Evolutionary conservation across 1,140 invertebrate species (phyloP).

Genomic region (Magallana angulata): DNA sequence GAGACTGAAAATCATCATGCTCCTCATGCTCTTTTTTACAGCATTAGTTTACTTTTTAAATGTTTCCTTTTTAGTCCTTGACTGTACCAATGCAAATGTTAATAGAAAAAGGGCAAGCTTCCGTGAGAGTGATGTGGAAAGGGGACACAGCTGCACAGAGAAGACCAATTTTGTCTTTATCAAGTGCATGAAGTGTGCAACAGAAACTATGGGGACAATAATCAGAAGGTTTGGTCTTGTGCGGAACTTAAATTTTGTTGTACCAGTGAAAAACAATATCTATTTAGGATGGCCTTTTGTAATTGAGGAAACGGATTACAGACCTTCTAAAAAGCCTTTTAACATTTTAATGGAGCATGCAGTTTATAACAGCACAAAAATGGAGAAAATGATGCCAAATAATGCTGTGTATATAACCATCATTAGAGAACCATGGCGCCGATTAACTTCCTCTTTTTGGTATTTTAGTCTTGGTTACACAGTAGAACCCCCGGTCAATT

Average conservation of each 20-base stretch:
- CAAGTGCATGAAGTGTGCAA: conserved; percentile 71
- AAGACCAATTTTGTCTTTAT: conserved; percentile 70
- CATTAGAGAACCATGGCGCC: conserved; percentile 69
- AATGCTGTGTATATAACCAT: conserved; percentile 69
- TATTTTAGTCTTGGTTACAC: conserved; percentile 69
- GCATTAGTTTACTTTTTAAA: conserved; percentile 1
- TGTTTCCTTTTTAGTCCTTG: conserved; percentile 10
- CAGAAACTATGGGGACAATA: conserved; percentile 66
- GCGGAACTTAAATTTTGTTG: conserved; percentile 64
- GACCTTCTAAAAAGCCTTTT: conserved; percentile 65
- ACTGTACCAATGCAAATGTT: background rate
- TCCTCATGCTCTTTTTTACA: conserved; percentile 3
- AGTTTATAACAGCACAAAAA: conserved; percentile 67
- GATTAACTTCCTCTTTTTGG: conserved; percentile 68
- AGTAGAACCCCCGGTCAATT: conserved; percentile 51
- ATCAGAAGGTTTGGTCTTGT: conserved; percentile 65
- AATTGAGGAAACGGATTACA: conserved; percentile 62
- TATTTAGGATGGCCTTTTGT: conserved; percentile 74
- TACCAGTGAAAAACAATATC: conserved; percentile 60
- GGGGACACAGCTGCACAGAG: conserved; percentile 50
- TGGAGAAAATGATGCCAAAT: conserved; percentile 68
- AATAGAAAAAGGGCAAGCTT: background rate
- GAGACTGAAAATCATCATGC: background rate
- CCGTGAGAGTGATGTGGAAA: background rate
- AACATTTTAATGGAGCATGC: conserved; percentile 73